Conservation (phyloP, 2,797 vertebrate species). For the Nasua narica region DNA sequence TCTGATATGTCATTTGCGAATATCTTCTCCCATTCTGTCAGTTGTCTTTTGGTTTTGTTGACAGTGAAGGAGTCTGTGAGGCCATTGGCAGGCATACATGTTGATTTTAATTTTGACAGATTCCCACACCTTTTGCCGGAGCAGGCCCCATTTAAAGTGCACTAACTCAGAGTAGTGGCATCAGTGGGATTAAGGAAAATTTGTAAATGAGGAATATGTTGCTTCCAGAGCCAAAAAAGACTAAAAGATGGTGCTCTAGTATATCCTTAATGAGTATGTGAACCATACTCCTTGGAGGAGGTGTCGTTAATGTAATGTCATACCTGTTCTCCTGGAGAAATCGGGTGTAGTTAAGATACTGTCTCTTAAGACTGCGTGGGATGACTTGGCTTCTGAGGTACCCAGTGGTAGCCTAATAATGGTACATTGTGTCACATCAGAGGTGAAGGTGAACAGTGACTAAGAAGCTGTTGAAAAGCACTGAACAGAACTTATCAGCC, state of each 20-base stretch:
- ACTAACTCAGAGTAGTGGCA: background rate
- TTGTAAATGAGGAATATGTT: background rate
- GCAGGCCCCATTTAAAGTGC: background rate
- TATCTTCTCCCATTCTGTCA: too few relatives aligned
- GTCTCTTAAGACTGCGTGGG: background rate
- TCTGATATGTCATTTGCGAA: too few relatives aligned
- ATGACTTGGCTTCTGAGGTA: background rate
- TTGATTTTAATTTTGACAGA: background rate
- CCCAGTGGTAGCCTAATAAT: background rate
- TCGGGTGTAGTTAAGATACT: background rate
- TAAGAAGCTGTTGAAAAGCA: background rate
- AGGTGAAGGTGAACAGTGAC: background rate
- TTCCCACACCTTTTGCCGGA: background rate
- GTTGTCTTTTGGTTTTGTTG: too few relatives aligned
- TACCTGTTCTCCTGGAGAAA: background rate
- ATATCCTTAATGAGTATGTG: background rate
- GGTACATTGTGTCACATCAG: background rate
- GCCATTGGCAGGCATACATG: background rate
- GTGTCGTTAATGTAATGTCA: background rate
- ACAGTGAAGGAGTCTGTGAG: background rate
- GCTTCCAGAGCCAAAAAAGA: background rate
- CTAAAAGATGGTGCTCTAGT: background rate
- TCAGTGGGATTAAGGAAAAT: background rate
- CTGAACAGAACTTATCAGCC: background rate
- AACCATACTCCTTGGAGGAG: background rate